Conservation (phyloP, 2,888 invertebrate species). For the Drosophila melanocephala region DNA sequence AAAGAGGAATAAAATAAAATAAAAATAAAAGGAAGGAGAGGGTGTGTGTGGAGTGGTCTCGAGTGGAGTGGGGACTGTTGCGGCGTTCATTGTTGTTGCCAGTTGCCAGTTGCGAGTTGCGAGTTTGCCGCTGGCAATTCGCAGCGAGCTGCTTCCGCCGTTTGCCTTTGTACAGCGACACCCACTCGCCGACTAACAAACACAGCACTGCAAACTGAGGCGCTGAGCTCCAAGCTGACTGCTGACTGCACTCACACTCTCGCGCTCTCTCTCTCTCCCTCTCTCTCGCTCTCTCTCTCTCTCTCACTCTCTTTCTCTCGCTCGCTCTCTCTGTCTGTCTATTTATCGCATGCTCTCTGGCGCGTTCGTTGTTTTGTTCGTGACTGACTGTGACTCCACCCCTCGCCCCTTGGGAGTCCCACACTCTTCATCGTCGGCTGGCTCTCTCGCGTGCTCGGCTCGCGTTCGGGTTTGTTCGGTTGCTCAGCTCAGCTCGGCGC, state of each 20-base stretch:
- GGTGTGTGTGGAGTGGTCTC: not conserved
- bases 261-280: constrained; percentile 21
- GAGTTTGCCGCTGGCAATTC: constrained; percentile 22
- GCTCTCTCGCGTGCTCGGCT: constrained; percentile 27
- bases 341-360: constrained; percentile 12
- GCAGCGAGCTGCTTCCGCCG: constrained; percentile 68
- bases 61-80: constrained; percentile 15
- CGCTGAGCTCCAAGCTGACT: constrained; percentile 19
- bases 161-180: constrained; percentile 49
- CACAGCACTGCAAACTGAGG: constrained; percentile 14
- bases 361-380: constrained; percentile 11
- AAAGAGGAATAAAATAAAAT: constrained; percentile 4
- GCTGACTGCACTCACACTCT: constrained; percentile 23
- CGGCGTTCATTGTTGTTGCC: constrained; percentile 43
- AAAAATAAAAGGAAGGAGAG: not conserved
- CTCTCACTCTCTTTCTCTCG: constrained; percentile 1
- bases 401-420: constrained; percentile 58
- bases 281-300: constrained; percentile 29
- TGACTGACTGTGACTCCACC: constrained; percentile 50
- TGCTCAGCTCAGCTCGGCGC: constrained; percentile 16
- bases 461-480: constrained; percentile 22
- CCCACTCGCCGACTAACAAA: constrained; percentile 51
- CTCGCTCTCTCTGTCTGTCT: constrained; percentile 20
- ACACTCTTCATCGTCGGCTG: constrained; percentile 23
- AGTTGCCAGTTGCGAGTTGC: constrained; percentile 22